Evolutionary conservation across 2,888 invertebrate species (phyloP).

Genomic region (Plemyria rubiginata): DNA sequence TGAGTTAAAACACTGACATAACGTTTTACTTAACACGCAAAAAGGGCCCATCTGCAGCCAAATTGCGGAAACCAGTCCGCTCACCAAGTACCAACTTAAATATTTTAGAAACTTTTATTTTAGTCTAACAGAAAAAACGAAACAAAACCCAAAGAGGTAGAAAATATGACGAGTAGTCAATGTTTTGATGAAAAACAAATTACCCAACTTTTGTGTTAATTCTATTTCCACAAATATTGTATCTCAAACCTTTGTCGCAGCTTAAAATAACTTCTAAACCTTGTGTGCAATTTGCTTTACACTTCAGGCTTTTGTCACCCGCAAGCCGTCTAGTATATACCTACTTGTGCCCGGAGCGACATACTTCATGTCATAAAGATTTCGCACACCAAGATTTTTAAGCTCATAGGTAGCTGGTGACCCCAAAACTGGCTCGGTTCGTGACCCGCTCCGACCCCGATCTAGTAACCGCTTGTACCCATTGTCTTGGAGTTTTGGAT

Average conservation of each 20-base stretch:
- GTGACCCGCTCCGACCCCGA: slow-evolving; percentile 81
- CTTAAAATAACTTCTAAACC: not conserved
- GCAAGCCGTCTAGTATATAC: slow-evolving; percentile 10
- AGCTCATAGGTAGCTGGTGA: slow-evolving; percentile 64
- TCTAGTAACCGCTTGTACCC: slow-evolving; percentile 72
- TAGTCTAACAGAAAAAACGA: too few relatives aligned
- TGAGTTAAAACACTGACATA: too few relatives aligned
- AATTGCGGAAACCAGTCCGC: too few relatives aligned
- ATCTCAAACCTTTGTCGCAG: not conserved
- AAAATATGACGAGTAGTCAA: too few relatives aligned
- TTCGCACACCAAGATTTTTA: slow-evolving; percentile 39
- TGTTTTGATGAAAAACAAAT: too few relatives aligned
- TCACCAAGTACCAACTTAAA: too few relatives aligned
- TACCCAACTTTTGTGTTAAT: too few relatives aligned
- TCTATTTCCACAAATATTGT: too few relatives aligned
- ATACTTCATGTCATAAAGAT: slow-evolving; percentile 40
- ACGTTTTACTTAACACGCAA: too few relatives aligned
- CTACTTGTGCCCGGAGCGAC: slow-evolving; percentile 24
- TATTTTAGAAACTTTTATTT: too few relatives aligned
- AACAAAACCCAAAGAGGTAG: too few relatives aligned
- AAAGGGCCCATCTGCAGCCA: too few relatives aligned
- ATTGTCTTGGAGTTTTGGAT: slow-evolving; percentile 64
- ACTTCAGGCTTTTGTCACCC: slow-evolving; percentile 18
- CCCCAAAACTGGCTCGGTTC: slow-evolving; percentile 71
- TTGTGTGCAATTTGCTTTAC: not conserved